These are phyloP conservation scores for Rhysida immarginata DNA, from an alignment of 1,140 invertebrate genomes.

Conservation along the genomic window DNA sequence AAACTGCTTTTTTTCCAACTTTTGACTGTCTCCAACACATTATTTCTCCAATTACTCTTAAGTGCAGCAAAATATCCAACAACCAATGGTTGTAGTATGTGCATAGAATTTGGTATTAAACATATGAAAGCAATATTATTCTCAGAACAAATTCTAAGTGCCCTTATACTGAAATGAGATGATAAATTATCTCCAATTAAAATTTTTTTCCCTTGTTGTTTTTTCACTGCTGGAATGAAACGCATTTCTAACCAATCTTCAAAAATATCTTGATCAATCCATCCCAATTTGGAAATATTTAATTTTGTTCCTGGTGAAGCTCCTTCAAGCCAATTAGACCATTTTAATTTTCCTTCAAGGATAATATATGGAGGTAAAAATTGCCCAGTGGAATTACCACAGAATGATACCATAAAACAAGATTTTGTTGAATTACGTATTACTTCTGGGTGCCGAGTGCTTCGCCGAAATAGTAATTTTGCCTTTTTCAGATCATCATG, in stretches of 20 bases:
- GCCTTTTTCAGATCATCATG: conserved; percentile 25
- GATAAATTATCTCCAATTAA: conserved; percentile 4
- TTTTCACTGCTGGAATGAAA: conserved; percentile 18
- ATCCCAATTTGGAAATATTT: conserved; percentile 16
- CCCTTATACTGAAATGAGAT: neutral
- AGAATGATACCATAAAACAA: conserved; percentile 25
- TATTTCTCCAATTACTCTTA: neutral
- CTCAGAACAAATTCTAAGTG: neutral
- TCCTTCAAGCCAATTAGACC: conserved; percentile 17
- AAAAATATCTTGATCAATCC: conserved; percentile 15
- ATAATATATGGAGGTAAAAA: conserved; percentile 20
- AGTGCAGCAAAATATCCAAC: neutral
- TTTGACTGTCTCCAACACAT: neutral
- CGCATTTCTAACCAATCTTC: neutral
- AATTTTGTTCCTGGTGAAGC: conserved; percentile 14
- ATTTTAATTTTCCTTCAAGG: conserved; percentile 18
- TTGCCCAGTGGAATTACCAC: conserved; percentile 21
- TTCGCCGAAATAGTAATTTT: conserved; percentile 20
- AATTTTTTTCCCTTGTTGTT: conserved; percentile 10
- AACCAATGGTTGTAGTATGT: neutral
- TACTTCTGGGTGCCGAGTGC: conserved; percentile 23
- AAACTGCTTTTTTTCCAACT: neutral
- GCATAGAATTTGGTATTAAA: neutral
- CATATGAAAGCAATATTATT: neutral
- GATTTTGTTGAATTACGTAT: conserved; percentile 24